Evolutionary conservation across 2,888 invertebrate species (phyloP).

Genomic region (Mythimna ferrago): DNA sequence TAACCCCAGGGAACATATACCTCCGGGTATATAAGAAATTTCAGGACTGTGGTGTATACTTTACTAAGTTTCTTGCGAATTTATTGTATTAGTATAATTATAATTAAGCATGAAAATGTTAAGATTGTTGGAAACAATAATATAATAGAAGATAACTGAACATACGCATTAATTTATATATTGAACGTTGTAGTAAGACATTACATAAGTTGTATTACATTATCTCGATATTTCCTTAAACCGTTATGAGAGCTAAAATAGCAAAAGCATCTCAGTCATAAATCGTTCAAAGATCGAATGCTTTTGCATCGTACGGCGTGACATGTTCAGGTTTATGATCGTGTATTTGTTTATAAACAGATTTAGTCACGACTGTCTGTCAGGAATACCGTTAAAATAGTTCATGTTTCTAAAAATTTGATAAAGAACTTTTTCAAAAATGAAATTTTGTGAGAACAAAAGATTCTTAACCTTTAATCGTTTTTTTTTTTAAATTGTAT

Average conservation of each 20-base stretch:
- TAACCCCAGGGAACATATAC: no score
- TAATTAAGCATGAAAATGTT: no score
- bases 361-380: background rate
- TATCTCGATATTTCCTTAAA: background rate
- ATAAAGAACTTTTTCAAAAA: background rate
- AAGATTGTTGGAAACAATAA: background rate
- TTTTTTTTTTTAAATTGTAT: background rate
- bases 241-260: background rate
- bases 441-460: background rate
- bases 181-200: background rate
- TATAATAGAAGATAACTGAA: background rate
- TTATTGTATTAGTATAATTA: no score
- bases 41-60: no score
- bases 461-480: background rate
- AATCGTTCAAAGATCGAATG: background rate
- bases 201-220: background rate
- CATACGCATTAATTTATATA: background rate
- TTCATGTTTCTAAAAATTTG: background rate
- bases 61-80: no score
- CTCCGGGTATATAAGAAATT: no score
- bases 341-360: constrained; percentile 3
- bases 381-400: background rate
- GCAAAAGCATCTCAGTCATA: background rate
- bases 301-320: background rate
- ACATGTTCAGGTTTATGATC: background rate